Conservation (phyloP, 2,113 vertebrate genomes). For the Dipodomys spectabilis region DNA sequence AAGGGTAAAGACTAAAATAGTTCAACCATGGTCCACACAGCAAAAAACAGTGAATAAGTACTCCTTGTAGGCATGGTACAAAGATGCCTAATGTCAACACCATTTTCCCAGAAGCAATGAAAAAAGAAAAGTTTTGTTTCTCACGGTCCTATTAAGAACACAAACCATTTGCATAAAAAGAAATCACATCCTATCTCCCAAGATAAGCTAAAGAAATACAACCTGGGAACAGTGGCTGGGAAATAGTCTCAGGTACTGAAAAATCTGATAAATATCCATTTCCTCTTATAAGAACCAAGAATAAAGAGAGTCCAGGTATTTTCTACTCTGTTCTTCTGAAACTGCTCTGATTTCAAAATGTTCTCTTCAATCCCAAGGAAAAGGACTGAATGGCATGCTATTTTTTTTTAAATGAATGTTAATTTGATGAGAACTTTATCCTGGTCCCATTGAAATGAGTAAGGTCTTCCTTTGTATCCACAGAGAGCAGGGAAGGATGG, state of each 20-base stretch:
- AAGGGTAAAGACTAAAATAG: not conserved
- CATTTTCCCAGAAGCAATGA: not conserved
- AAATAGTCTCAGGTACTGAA: not conserved
- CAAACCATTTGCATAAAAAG: not conserved
- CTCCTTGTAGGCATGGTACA: not conserved
- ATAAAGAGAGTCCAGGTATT: not conserved
- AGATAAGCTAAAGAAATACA: conserved; percentile 33
- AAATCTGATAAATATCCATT: not conserved
- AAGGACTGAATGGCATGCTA: conserved; percentile 44
- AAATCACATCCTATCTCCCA: conserved; percentile 1
- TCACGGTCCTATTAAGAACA: conserved; percentile 13
- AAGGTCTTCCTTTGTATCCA: conserved; percentile 52
- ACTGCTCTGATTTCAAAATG: conserved; percentile 60
- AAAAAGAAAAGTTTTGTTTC: conserved; percentile 31
- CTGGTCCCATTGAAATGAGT: conserved; percentile 40
- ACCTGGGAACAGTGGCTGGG: not conserved
- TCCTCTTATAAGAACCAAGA: not conserved
- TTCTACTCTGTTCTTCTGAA: conserved; percentile 39
- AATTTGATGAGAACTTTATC: conserved; percentile 64
- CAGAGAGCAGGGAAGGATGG: not conserved
- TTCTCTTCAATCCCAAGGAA: conserved; percentile 3
- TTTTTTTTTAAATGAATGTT: conserved; percentile 52
- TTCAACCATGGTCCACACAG: too few species aligned
- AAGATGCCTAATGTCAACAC: not conserved
- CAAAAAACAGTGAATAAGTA: not conserved